Conservation (phyloP, 2,113 vertebrate genomes). For the Paramormyrops kingsleyae region DNA sequence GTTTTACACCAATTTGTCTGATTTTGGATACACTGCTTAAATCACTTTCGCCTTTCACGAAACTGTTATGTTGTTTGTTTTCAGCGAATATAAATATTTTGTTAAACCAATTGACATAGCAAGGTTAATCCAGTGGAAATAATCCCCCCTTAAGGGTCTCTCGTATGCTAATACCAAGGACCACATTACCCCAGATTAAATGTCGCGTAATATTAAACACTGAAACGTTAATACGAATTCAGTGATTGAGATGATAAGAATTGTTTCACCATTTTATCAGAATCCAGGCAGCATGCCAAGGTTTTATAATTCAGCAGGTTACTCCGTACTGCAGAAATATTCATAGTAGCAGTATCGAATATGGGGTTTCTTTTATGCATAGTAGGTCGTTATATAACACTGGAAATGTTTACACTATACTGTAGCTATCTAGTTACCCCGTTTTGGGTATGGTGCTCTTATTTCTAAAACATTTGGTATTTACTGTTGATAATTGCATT, state of each 20-base stretch:
- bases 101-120: background rate
- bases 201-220: constrained; percentile 3
- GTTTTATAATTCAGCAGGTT: constrained; percentile 1
- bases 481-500: background rate
- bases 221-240: background rate
- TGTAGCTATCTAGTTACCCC: background rate
- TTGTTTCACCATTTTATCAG: background rate
- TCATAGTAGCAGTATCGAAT: background rate
- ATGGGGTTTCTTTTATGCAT: constrained; percentile 8
- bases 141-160: constrained; percentile 2
- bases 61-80: background rate
- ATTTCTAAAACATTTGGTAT: background rate
- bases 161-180: constrained; percentile 2
- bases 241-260: background rate
- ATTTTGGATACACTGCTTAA: background rate
- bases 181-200: background rate
- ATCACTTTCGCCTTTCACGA: background rate
- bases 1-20: background rate
- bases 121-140: background rate
- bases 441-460: background rate
- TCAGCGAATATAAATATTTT: constrained; percentile 6
- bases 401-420: background rate
- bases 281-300: background rate
- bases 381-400: constrained; percentile 2
- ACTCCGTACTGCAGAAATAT: background rate